A percentile compares a stretch with the other conserved stretches of the same genome.
These are phyloP conservation scores for Chiloscyllium punctatum DNA, from an alignment of 2,797 vertebrate genomes.

Conservation along the genomic window DNA sequence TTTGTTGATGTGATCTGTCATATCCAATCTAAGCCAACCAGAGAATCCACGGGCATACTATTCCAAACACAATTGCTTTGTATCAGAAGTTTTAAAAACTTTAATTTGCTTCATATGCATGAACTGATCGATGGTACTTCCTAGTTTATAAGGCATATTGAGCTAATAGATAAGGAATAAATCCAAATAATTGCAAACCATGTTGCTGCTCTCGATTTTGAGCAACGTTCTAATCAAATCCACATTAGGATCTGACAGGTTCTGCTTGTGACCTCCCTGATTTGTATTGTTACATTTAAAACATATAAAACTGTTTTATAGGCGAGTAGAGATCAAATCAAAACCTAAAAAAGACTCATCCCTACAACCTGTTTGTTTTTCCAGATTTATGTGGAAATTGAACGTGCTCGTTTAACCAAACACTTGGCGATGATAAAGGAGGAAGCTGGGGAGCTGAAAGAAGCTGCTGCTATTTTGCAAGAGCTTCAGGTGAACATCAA, in stretches of 20 bases:
- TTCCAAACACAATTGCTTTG: neutral
- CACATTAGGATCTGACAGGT: neutral
- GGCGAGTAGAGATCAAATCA: neutral
- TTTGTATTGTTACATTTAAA: neutral
- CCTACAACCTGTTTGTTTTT: conserved; percentile 35
- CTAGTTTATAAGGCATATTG: neutral
- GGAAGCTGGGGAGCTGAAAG: conserved; percentile 84
- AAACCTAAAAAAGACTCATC: neutral
- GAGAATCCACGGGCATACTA: neutral
- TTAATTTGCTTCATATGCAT: neutral
- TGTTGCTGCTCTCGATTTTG: neutral
- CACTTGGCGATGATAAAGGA: conserved; percentile 90
- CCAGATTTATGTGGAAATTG: conserved; percentile 97
- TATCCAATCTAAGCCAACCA: neutral
- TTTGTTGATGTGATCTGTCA: neutral
- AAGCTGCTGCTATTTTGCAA: conserved; percentile 89
- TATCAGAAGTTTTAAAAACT: neutral
- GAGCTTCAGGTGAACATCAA: conserved; percentile 79
- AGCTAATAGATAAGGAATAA: neutral
- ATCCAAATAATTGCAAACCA: neutral
- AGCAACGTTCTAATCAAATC: neutral
- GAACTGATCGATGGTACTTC: neutral
- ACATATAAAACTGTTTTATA: neutral
- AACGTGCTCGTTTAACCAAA: conserved; percentile 89
- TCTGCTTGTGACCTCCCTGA: neutral